A percentile compares a stretch with the other conserved stretches of the same genome.
These are phyloP conservation scores for Xyrauchen texanus DNA, from an alignment of 2,113 vertebrate genomes.

Conservation along the genomic window DNA sequence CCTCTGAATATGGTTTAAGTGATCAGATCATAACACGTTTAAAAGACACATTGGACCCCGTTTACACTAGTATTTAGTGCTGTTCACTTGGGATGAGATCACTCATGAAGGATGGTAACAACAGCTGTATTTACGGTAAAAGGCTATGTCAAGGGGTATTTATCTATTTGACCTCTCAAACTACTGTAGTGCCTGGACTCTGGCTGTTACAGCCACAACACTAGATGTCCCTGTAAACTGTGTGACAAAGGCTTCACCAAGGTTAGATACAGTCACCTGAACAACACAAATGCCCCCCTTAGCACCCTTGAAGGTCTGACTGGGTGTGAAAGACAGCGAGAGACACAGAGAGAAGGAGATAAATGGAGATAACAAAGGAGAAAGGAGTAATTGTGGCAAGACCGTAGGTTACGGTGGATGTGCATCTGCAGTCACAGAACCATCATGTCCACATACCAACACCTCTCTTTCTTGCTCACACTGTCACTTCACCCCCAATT, in stretches of 20 bases:
- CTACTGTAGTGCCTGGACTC: conserved; percentile 47
- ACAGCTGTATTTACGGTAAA: not conserved
- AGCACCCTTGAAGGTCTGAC: conserved; percentile 13
- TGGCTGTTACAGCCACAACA: conserved; percentile 55
- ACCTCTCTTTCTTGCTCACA: conserved; percentile 57
- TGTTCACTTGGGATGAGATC: too few species aligned
- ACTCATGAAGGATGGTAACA: too few species aligned
- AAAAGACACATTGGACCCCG: too few species aligned
- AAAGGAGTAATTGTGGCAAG: conserved; percentile 11
- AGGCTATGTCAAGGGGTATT: not conserved
- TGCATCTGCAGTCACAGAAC: conserved; percentile 62
- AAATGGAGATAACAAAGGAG: not conserved
- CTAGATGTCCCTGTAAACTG: conserved; percentile 73
- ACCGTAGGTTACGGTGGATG: conserved; percentile 29
- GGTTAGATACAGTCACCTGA: conserved; percentile 72
- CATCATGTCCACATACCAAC: conserved; percentile 67
- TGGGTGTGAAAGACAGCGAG: conserved; percentile 12
- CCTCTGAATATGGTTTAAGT: too few species aligned
- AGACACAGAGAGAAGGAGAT: not conserved
- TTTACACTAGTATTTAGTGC: too few species aligned
- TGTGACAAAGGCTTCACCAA: conserved; percentile 67
- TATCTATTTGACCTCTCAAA: conserved; percentile 70
- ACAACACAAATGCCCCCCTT: conserved; percentile 67
- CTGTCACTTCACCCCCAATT: conserved; percentile 74
- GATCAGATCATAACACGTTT: too few species aligned